Percentiles rank a stretch among this genome's conserved stretches.
phyloP scores from a whole-genome alignment of 2,888 invertebrate genomes.

The Hydrotaea diabolus region DNA sequence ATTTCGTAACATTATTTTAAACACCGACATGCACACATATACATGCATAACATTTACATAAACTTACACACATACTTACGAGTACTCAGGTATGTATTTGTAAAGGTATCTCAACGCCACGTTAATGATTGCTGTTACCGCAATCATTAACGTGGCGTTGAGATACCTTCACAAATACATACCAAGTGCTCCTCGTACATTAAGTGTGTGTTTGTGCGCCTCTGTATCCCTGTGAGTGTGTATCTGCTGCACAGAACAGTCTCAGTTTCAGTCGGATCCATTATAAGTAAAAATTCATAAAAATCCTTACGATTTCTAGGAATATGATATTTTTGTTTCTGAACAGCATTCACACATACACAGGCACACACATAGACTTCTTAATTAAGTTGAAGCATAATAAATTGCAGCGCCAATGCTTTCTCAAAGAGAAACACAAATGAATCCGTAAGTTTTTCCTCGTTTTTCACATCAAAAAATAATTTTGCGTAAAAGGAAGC shows the following conservation, averaged over 20 bases:
- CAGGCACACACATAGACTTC: constrained; percentile 27
- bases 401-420: constrained; percentile 20
- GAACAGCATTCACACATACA: neutral
- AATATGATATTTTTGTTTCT: constrained; percentile 21
- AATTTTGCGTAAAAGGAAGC: constrained; percentile 21
- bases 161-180: no score
- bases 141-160: no score
- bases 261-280: neutral
- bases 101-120: neutral
- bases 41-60: neutral
- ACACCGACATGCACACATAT: neutral
- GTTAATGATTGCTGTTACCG: constrained; percentile 10
- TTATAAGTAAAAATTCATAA: neutral
- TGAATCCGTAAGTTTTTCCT: constrained; percentile 29
- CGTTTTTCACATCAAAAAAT: constrained; percentile 24
- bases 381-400: constrained; percentile 51
- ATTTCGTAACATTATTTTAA: neutral
- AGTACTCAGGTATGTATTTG: neutral
- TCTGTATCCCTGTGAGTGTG: neutral
- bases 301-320: neutral
- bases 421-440: constrained; percentile 7
- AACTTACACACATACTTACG: neutral
- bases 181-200: neutral
- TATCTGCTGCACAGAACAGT: neutral
- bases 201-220: neutral